These are phyloP conservation scores for Drosophila planitibia DNA, from an alignment of 2,888 invertebrate species.

Conservation along the genomic window DNA sequence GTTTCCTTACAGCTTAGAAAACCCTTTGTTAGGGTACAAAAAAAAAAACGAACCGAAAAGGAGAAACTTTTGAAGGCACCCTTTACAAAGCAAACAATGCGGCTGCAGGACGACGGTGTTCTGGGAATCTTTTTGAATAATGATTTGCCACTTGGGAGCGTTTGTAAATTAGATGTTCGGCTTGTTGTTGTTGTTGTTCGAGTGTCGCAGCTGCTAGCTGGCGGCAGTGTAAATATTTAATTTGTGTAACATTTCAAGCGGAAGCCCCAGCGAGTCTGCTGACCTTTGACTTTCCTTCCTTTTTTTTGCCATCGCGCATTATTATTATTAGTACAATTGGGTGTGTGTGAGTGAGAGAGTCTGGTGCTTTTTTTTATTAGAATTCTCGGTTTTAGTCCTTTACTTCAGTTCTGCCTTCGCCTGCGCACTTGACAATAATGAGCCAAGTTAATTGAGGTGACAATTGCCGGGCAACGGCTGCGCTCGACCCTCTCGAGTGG, in stretches of 20 bases:
- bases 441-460: slow-evolving; percentile 77
- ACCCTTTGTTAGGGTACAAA: background rate
- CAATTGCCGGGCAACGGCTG: slow-evolving; percentile 61
- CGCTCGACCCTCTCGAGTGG: slow-evolving; percentile 34
- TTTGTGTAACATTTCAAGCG: slow-evolving; percentile 70
- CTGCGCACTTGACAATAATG: slow-evolving; percentile 67
- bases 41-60: background rate
- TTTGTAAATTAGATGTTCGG: slow-evolving; percentile 75
- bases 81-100: slow-evolving; percentile 65
- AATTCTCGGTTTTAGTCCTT: slow-evolving; percentile 46
- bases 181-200: slow-evolving; percentile 35
- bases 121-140: slow-evolving; percentile 70
- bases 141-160: slow-evolving; percentile 80
- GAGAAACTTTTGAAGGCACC: slow-evolving; percentile 34
- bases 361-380: slow-evolving; percentile 41
- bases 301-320: slow-evolving; percentile 30
- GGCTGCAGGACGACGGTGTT: slow-evolving; percentile 45
- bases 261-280: slow-evolving; percentile 53
- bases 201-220: slow-evolving; percentile 54
- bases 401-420: slow-evolving; percentile 11
- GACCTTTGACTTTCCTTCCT: slow-evolving; percentile 61
- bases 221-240: slow-evolving; percentile 75
- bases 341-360: slow-evolving; percentile 3
- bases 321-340: slow-evolving; percentile 39
- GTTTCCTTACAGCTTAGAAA: background rate